Conservation (phyloP, 2,113 vertebrate genomes). For the Cheirogaleus medius region DNA sequence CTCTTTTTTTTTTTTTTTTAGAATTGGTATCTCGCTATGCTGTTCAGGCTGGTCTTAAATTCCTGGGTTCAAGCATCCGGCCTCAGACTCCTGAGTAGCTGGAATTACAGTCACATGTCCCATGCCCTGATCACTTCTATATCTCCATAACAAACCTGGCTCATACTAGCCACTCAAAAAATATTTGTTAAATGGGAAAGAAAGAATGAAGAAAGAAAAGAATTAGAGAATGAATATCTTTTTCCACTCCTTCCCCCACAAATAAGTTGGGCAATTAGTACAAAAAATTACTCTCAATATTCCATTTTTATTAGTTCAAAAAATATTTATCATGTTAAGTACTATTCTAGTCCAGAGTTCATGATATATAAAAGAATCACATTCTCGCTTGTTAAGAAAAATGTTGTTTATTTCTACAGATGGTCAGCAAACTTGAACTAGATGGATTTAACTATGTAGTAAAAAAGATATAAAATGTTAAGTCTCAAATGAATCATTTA, state of each 20-base stretch:
- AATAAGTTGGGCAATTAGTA: background rate
- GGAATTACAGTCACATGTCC: too few relatives aligned
- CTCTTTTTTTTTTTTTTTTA: background rate
- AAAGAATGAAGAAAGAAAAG: background rate
- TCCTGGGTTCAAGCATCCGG: too few relatives aligned
- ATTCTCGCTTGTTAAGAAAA: conserved; percentile 3
- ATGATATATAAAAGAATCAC: background rate
- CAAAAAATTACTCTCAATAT: background rate
- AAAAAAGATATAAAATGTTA: background rate
- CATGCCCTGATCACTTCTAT: background rate
- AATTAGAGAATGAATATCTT: background rate
- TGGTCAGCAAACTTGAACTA: background rate
- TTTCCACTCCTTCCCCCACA: accelerated
- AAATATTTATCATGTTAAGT: background rate
- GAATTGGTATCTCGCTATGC: too few relatives aligned
- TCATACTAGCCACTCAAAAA: background rate
- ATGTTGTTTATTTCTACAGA: background rate
- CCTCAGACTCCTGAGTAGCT: too few relatives aligned
- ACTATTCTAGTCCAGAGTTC: background rate
- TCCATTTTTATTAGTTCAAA: background rate
- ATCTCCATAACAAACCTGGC: background rate
- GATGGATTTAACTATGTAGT: background rate
- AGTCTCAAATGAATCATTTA: background rate
- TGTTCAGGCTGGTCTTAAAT: too few relatives aligned
- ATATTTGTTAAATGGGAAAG: background rate